A percentile compares a stretch with the other conserved stretches of the same genome.
Conservation (phyloP, 2,888 invertebrate species). For the Buathra laborator region DNA sequence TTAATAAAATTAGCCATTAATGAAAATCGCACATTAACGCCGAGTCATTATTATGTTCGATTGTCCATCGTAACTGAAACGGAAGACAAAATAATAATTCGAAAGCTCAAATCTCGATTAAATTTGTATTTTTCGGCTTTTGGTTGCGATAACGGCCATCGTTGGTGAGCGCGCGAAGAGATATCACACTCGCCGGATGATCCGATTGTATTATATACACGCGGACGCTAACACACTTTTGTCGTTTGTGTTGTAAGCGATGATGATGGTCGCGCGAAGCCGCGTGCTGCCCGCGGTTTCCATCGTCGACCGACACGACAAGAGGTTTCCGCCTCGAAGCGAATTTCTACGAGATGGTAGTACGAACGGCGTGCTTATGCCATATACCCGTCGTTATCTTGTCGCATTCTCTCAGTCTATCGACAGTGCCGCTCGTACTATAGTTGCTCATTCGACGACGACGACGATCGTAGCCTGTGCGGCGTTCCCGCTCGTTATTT, state of each 20-base stretch:
- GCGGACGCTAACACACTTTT: slow-evolving; percentile 6
- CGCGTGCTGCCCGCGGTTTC: slow-evolving; percentile 22
- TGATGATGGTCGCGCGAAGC: slow-evolving; percentile 11
- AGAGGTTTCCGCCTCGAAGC: slow-evolving; percentile 54
- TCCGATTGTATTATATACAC: slow-evolving; percentile 2
- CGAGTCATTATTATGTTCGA: not conserved
- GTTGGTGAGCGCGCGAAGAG: not conserved
- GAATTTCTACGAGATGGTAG: slow-evolving; percentile 63
- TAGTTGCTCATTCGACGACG: slow-evolving; percentile 47
- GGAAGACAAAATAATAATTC: not conserved
- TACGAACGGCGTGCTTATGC: slow-evolving; percentile 64
- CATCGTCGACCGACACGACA: slow-evolving; percentile 40
- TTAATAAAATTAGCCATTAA: too few species aligned
- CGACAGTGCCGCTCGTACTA: slow-evolving; percentile 52
- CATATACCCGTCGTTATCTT: slow-evolving; percentile 71
- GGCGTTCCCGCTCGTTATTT: slow-evolving; percentile 3
- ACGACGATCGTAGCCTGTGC: slow-evolving; percentile 12
- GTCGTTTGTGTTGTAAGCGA: slow-evolving; percentile 14
- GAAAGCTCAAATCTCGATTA: not conserved
- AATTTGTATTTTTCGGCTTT: not conserved
- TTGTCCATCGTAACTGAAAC: not conserved
- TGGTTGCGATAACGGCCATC: not conserved
- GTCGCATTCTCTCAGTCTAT: slow-evolving; percentile 54
- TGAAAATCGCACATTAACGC: not conserved
- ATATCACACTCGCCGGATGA: slow-evolving; percentile 5